Evolutionary conservation across 2,113 vertebrate species (phyloP), one percentile per base, ranked within the genome.

Genomic region (Gambusia holbrooki): DNA sequence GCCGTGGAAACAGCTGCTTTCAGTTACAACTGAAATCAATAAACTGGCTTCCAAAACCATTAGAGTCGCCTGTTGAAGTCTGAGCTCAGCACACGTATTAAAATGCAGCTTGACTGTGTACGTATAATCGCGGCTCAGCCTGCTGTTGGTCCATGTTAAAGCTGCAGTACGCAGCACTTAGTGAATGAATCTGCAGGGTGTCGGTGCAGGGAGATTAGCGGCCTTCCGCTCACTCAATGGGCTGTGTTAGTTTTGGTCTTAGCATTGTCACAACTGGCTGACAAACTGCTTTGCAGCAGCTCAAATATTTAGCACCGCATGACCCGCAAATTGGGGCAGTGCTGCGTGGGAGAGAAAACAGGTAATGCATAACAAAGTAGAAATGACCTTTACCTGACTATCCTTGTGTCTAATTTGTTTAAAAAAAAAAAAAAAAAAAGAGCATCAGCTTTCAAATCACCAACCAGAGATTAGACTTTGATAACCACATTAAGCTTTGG

Each of bases 191-290:
- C 85, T 71, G 74, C 81, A 67, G 84, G 87, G 71, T 82, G 84
- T 74, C 78, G 83, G 87, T 88, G 82, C 74, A 78, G 83, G 76
- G 79, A 92, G 92, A 92, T 94, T 93, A 94, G 83, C 7, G 62
- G 66, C 76, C 84, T 92, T 92, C 91, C 89, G 89, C 85, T 89
- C 19, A 17, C 80, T 90, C 72, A 85, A 65, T 85, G 81, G 73
- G 65, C 78, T 73, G 33, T 40, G 86, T 90, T 89, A 83, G 92
- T 83, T 86, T 90, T 85, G 87, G 89, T 85, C 75, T 91, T 88
- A 88, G 58, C 73, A 76, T 84, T 92, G 89, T 91, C 89, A 88
- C 76, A 73, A 76, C 81, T 81, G 82, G 69, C 84, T 35, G 73
- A 74, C 33, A 10, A 66, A 71, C 42, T 64, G 74, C 78, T 88